Evolutionary conservation across 2,888 invertebrate species (phyloP), one percentile per base, ranked within the genome.

Genomic region (Caenorhabditis sp.): DNA sequence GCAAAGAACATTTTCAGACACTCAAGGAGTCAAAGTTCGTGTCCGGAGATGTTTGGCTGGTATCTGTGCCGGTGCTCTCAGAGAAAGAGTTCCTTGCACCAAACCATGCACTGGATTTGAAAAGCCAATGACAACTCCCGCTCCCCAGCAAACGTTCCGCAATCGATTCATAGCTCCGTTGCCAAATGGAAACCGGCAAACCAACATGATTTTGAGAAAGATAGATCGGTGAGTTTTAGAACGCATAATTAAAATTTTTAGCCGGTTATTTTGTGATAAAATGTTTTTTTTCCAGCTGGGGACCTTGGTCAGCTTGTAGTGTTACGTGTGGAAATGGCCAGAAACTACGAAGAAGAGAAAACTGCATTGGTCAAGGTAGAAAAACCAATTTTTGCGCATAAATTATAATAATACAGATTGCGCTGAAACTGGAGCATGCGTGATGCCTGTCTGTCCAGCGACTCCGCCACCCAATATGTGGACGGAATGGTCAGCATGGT

Each of bases 251-350:
- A 24, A 32, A 5, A 20, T 56, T 35, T 44, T 28, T 44, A 0
- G 5, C 28, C 44, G 18, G 9, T 32, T 32, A 4, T 4, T 4
- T 9, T 32, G 8, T 1, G 4, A 32, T 5, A 61, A 9, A 22
- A 9, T 32, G 32, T 6, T 4, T 32, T 32, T 4, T 6, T 32
- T 32, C n/a, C 28, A 67, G 69, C 3, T 86, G 85, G 84, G 76
- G 81, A 11, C 71, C 80, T 28, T 87, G 87, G 87, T 84, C 85
- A 20, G 71, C 77, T 3, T 87, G 87, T 64, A 82, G 85, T 65
- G 84, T 85, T 0, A 84, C 79, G 1, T 87, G 87, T 74, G 87
- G 87, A 40, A 70, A 40, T 4, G 87, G 87, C 26, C 61, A 69
- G 50, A 82, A 77, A 51, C 60, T 83, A 5, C 64, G 87, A 55